These are phyloP conservation scores for Enchytraeus crypticus DNA, from an alignment of 2,888 invertebrate species.

Conservation along the genomic window DNA sequence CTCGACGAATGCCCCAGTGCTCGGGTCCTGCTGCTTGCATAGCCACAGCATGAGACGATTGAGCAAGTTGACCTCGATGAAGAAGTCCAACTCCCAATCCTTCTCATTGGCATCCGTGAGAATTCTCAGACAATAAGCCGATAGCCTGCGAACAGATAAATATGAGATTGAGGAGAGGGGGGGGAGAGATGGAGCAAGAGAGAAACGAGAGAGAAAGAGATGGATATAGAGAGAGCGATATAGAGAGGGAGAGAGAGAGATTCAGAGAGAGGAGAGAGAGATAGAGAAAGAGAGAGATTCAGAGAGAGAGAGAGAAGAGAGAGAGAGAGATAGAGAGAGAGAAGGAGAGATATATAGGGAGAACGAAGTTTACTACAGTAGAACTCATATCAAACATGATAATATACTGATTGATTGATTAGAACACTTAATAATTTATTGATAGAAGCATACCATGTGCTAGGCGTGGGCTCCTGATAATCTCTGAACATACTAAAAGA, in stretches of 20 bases:
- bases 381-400: too few species aligned
- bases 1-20: slow-evolving; percentile 80
- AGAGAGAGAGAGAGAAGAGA: background rate
- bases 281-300: too few species aligned
- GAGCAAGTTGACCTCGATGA: slow-evolving; percentile 80
- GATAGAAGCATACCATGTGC: slow-evolving; percentile 89
- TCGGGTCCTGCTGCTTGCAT: slow-evolving; percentile 66
- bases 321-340: background rate
- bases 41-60: slow-evolving; percentile 78
- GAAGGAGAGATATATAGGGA: background rate
- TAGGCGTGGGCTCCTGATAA: slow-evolving; percentile 46
- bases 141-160: slow-evolving; percentile 69
- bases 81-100: slow-evolving; percentile 84
- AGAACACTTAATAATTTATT: too few species aligned
- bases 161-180: too few species aligned
- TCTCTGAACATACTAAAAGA: slow-evolving; percentile 77
- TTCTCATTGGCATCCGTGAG: slow-evolving; percentile 85
- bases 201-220: too few species aligned
- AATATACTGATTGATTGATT: too few species aligned
- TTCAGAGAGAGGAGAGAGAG: too few species aligned
- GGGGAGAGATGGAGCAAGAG: too few species aligned
- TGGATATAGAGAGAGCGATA: too few species aligned
- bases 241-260: too few species aligned
- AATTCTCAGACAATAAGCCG: slow-evolving; percentile 77
- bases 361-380: too few species aligned